These are phyloP conservation scores for Achroia grisella DNA, from an alignment of 1,140 invertebrate genomes.

Conservation along the genomic window DNA sequence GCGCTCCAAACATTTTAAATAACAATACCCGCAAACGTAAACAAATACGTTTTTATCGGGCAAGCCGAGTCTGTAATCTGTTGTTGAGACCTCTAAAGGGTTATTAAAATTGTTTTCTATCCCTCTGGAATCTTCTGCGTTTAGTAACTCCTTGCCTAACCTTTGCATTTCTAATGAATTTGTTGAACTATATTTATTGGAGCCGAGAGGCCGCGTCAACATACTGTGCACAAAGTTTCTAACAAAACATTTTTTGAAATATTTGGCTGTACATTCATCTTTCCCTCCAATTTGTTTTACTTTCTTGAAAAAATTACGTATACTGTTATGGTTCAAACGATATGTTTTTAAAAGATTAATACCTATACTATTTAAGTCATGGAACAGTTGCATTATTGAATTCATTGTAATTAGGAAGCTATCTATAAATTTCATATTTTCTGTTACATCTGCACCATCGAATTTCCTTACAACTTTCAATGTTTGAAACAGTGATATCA, in stretches of 20 bases:
- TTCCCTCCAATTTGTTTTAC: neutral
- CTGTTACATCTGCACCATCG: conserved; percentile 2
- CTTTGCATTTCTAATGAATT: no score
- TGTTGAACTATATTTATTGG: no score
- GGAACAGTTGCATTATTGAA: conserved; percentile 3
- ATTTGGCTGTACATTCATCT: neutral
- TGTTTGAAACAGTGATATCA: neutral
- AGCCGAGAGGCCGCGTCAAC: no score
- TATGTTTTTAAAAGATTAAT: neutral
- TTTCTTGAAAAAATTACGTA: neutral
- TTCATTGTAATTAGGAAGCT: conserved; percentile 7
- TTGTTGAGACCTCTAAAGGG: no score
- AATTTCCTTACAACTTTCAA: conserved; percentile 5
- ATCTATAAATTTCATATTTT: conserved; percentile 6
- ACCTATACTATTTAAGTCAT: no score
- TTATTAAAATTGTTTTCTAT: no score
- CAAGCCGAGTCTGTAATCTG: neutral
- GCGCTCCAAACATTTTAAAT: neutral
- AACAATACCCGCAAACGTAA: conserved; percentile 4
- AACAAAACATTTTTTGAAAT: conserved; percentile 2
- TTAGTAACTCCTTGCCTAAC: no score
- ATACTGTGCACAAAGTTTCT: neutral
- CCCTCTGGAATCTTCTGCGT: no score
- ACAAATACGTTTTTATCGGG: conserved; percentile 5
- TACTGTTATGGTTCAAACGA: neutral